These are phyloP conservation scores for Actenoides lindsayi DNA, from an alignment of 2,113 vertebrate genomes.

Conservation along the genomic window DNA sequence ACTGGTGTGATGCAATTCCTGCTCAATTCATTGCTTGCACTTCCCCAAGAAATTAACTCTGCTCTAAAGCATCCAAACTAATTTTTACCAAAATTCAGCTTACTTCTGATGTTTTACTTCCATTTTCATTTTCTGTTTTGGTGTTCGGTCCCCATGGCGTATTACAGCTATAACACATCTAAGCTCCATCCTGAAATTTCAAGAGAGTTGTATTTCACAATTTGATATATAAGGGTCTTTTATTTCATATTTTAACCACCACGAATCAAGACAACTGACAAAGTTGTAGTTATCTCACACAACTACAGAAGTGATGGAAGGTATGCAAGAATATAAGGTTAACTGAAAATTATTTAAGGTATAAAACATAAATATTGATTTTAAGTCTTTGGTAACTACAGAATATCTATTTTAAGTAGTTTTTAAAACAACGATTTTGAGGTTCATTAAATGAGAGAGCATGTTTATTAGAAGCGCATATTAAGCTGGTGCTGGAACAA, in stretches of 20 bases:
- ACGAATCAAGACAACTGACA: not conserved
- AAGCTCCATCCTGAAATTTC: constrained; percentile 86
- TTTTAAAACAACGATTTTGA: constrained; percentile 22
- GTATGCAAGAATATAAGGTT: constrained; percentile 29
- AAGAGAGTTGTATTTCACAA: not conserved
- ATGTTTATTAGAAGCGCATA: constrained; percentile 53
- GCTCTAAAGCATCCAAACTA: not conserved
- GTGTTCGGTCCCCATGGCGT: constrained; percentile 83
- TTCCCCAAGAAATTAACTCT: not conserved
- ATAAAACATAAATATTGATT: constrained; percentile 31
- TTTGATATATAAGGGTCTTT: not conserved
- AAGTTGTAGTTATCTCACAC: not conserved
- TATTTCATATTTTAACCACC: not conserved
- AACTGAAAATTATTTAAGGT: constrained; percentile 38
- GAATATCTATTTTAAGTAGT: constrained; percentile 30
- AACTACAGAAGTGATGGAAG: constrained; percentile 33
- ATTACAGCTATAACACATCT: constrained; percentile 87
- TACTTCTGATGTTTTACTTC: constrained; percentile 86
- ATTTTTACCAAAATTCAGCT: not conserved
- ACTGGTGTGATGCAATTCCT: not conserved
- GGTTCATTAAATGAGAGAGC: constrained; percentile 54
- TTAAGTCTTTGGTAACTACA: constrained; percentile 31
- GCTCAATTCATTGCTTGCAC: not conserved
- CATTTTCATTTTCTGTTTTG: constrained; percentile 89
- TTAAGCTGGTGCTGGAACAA: constrained; percentile 32